Percentiles rank a stretch among this genome's conserved stretches.
Conservation (phyloP, 2,797 vertebrate species). For the Bradypodion pumilum region DNA sequence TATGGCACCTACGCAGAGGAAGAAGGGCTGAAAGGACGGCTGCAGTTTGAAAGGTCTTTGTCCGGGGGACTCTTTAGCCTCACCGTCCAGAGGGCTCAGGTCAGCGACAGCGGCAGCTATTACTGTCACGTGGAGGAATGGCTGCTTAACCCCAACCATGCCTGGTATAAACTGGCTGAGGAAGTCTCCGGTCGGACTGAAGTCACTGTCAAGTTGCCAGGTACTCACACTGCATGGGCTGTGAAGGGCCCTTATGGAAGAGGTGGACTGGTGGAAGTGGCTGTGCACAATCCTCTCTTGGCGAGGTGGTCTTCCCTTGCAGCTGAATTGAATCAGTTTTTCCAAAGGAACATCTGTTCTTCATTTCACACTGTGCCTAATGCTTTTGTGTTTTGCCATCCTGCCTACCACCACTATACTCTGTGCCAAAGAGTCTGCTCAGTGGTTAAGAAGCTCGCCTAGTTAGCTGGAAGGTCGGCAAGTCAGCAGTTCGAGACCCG, state of each 20-base stretch:
- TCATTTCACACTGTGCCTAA: not conserved
- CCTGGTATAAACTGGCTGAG: constrained; percentile 90
- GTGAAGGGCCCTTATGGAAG: fast-evolving
- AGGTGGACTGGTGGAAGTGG: not conserved
- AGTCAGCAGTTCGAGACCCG: no score
- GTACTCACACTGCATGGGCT: constrained; percentile 63
- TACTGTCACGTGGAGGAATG: constrained; percentile 98
- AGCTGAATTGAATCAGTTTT: not conserved
- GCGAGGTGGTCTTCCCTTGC: no score
- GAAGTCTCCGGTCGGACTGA: constrained; percentile 90
- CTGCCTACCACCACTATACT: no score
- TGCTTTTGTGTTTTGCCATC: not conserved
- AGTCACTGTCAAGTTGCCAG: constrained; percentile 89
- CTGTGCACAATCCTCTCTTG: not conserved
- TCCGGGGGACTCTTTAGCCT: constrained; percentile 81
- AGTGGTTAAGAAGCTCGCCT: no score
- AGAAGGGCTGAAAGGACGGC: constrained; percentile 85
- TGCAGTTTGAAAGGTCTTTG: constrained; percentile 84
- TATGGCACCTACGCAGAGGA: constrained; percentile 92
- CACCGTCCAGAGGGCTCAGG: constrained; percentile 89
- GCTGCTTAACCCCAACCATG: constrained; percentile 92
- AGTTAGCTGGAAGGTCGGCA: no score
- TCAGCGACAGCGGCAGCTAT: constrained; percentile 91
- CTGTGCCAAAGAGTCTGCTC: no score
- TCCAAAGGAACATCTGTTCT: not conserved